phyloP scores from a whole-genome alignment of 2,113 vertebrate genomes.

The Rutilus rutilus region DNA sequence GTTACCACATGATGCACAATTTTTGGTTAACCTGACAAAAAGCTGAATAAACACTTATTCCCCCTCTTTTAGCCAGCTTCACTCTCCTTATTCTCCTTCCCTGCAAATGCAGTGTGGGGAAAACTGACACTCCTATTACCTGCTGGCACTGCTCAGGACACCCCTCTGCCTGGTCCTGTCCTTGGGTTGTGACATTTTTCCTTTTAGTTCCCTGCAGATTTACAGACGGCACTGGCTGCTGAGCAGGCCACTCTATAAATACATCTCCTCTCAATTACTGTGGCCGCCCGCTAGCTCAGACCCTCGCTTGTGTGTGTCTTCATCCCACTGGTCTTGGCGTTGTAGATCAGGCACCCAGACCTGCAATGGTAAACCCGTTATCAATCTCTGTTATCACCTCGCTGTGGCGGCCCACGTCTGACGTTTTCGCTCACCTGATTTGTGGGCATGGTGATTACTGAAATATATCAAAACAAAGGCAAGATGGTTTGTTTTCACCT shows the following conservation, averaged over 20 bases:
- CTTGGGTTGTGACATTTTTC: constrained; percentile 77
- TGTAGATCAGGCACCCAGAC: constrained; percentile 76
- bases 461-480: constrained; percentile 59
- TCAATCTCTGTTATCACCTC: constrained; percentile 76
- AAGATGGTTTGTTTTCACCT: not conserved
- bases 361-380: constrained; percentile 66
- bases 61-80: not conserved
- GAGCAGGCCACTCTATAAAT: constrained; percentile 77
- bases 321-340: constrained; percentile 67
- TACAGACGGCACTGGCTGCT: constrained; percentile 75
- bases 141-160: constrained; percentile 61
- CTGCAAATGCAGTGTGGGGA: constrained; percentile 60
- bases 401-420: constrained; percentile 59
- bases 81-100: constrained; percentile 41
- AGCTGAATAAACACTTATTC: constrained; percentile 16
- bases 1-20: not conserved
- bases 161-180: constrained; percentile 65
- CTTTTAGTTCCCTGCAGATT: constrained; percentile 74
- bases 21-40: not conserved
- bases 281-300: constrained; percentile 61
- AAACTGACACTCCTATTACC: constrained; percentile 72
- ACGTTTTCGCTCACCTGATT: constrained; percentile 68
- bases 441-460: constrained; percentile 60
- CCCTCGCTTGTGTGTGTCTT: constrained; percentile 66
- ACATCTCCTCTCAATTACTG: constrained; percentile 76